Base-by-base conservation (phyloP, 2,113 vertebrate genomes). In the Dissostichus mawsoni region DNA sequence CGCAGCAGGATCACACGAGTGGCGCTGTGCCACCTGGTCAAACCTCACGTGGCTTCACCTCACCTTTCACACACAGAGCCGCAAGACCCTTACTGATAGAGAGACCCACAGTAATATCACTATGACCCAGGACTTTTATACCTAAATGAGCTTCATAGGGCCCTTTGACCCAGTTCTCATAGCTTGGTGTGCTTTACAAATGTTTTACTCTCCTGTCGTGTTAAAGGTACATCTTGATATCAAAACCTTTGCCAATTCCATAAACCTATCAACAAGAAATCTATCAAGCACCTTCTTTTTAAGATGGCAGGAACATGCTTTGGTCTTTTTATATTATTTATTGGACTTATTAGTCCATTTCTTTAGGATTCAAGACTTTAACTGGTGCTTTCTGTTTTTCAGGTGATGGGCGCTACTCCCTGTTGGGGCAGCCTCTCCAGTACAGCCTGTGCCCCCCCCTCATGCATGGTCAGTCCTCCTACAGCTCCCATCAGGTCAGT, bases 361-460 rank as follows among this genome's bases (percentile, higher is more conserved):
- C 5, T 41, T 33, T 16, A 47, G 14, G 2, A 41, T 69, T 51
- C 70, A 14, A 53, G 4, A 62, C 52, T 57, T 63, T 3, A 59
- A 33, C 17, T 50, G 63, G 3, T 61, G 1, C 62, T 85, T 78
- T 80, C 0, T 77, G 63, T 82, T 80, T 1, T 76, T 58, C 62
- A 98, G 97, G 96, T 85, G 98, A 99, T 2, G 96, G 97, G 0
- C 96, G 97, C 62, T 99, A 98, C 91, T 98, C 98, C 0, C 89
- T 99, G 78, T 92, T 99, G 90, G 98, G 98, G 48, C 98, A 99
- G 78, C 98, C 98, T 0, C 95, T 99, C 87, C 98, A 99, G 94
- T 99, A 99, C 88, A 99, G 96, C 81, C 94, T 99, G 71, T 99
- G 98, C 82, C 97, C 97, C 81, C 96, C 96, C 0, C 95, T 99